Evolutionary conservation across 2,797 vertebrate genomes (phyloP).

Genomic region (Vultur gryphus): DNA sequence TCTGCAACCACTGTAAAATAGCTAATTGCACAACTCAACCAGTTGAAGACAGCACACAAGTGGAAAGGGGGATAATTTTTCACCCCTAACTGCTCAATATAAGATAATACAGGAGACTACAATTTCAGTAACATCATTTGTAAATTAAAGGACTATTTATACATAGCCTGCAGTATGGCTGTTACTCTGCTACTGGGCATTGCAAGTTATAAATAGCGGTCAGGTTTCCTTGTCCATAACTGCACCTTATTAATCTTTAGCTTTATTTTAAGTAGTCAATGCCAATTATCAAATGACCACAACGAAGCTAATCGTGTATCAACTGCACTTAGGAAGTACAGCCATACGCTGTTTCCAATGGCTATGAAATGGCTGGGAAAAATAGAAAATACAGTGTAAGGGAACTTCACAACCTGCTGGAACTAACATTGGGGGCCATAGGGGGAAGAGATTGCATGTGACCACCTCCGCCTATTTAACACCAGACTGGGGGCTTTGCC

Average conservation of each 20-base stretch:
- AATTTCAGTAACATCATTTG: background rate
- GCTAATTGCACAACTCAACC: background rate
- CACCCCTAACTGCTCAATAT: background rate
- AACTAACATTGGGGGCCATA: background rate
- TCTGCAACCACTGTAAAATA: background rate
- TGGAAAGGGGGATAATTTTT: background rate
- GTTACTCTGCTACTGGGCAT: background rate
- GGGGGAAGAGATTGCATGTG: background rate
- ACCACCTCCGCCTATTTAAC: slow-evolving; percentile 33
- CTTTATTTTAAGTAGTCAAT: background rate
- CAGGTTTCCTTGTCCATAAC: background rate
- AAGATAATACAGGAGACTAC: background rate
- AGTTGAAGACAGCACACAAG: background rate
- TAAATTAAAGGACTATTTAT: background rate
- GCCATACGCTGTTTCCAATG: background rate
- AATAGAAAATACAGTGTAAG: fast-evolving
- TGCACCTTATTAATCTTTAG: background rate
- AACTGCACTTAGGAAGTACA: background rate
- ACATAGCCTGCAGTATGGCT: background rate
- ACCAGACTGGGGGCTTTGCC: fast-evolving
- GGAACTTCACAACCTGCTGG: background rate
- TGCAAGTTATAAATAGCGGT: fast-evolving
- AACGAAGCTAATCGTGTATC: background rate
- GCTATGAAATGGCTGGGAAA: background rate
- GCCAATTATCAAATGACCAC: background rate